A percentile compares a stretch with the other conserved stretches of the same genome.
Evolutionary conservation across 2,113 vertebrate species (phyloP).

Genomic region (Grantiella picta): DNA sequence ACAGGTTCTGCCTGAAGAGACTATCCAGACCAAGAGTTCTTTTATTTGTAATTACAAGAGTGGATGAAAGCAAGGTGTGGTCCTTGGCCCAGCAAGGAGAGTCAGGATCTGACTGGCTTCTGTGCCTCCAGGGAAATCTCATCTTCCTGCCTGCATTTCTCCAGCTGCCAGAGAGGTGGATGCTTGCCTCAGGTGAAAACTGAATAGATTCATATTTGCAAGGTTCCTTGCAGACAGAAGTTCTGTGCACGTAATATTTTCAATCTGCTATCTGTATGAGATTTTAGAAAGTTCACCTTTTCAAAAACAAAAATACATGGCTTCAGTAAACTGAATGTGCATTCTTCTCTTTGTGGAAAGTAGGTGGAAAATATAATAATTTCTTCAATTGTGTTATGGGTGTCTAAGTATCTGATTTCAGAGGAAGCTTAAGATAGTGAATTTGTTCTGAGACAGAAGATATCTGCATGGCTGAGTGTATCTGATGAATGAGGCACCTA

Average conservation of each 20-base stretch:
- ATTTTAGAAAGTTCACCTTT: background rate
- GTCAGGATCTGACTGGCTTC: slow-evolving; percentile 39
- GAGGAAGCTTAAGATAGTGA: background rate
- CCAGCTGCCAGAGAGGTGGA: background rate
- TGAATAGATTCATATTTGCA: accelerated
- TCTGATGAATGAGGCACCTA: background rate
- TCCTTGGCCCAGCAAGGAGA: background rate
- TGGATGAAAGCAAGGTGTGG: slow-evolving; percentile 58
- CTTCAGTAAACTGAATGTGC: background rate
- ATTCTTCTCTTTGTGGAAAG: background rate
- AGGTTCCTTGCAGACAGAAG: background rate
- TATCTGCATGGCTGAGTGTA: background rate
- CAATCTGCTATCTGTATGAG: background rate
- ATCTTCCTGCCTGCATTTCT: background rate
- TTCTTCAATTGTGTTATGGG: accelerated
- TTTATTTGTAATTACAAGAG: slow-evolving; percentile 45
- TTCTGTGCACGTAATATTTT: accelerated
- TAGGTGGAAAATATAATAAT: background rate
- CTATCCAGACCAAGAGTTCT: background rate
- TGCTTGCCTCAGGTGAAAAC: background rate
- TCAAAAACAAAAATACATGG: accelerated
- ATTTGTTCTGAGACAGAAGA: background rate
- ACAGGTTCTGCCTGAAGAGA: slow-evolving; percentile 59
- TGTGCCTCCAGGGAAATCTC: slow-evolving; percentile 28
- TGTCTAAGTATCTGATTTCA: background rate